Evolutionary conservation across 2,797 vertebrate species (phyloP).

Genomic region (Thalassophryne amazonica): DNA sequence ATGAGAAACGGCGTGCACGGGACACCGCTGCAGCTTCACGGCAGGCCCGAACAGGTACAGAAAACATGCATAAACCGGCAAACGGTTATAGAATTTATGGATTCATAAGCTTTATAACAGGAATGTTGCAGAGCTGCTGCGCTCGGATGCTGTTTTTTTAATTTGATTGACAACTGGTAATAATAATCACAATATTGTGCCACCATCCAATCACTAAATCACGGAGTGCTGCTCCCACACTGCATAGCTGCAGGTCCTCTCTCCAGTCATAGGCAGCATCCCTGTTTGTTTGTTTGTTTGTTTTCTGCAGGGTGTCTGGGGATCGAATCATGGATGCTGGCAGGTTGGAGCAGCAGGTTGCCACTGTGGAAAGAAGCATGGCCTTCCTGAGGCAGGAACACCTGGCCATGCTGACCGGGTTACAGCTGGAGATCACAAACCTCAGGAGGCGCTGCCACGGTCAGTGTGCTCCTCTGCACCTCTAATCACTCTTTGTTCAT

Average conservation of each 20-base stretch:
- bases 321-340: constrained; percentile 83
- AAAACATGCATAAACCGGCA: no score
- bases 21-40: constrained; percentile 36
- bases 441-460: constrained; percentile 92
- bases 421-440: constrained; percentile 90
- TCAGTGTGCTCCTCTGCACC: constrained; percentile 50
- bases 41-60: constrained; percentile 49
- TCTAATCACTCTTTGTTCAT: background rate
- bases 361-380: constrained; percentile 89
- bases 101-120: no score
- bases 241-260: no score
- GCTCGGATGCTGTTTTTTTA: no score
- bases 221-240: no score
- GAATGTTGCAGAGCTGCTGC: no score
- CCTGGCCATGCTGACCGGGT: constrained; percentile 85
- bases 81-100: no score
- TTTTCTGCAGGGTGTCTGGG: constrained; percentile 34
- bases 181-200: no score
- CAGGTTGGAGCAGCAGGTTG: constrained; percentile 92
- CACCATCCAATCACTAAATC: no score
- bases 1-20: constrained; percentile 32
- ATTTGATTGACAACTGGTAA: no score
- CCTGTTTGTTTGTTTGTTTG: no score
- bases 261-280: constrained; percentile 3
- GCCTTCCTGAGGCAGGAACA: constrained; percentile 93